Percentiles rank a stretch among this genome's conserved stretches.
Evolutionary conservation across 2,797 vertebrate genomes (phyloP).

Genomic region (Coracias cyanogaster): DNA sequence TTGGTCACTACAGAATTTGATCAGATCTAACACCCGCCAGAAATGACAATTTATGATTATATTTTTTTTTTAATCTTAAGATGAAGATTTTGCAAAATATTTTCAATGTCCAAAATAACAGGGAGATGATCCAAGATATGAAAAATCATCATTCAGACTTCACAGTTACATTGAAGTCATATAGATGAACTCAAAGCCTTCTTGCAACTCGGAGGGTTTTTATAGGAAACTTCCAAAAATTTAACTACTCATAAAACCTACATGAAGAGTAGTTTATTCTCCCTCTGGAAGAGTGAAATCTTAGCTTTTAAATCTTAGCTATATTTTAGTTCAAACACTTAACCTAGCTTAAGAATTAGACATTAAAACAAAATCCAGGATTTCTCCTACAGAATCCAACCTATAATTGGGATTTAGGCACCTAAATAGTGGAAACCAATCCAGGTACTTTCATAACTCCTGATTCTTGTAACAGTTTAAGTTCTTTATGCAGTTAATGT

Average conservation of each 20-base stretch:
- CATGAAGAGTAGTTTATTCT: not conserved
- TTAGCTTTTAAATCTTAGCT: not conserved
- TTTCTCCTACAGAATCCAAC: not conserved
- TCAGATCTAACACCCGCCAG: rapidly evolving
- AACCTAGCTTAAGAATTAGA: not conserved
- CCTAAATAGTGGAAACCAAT: not conserved
- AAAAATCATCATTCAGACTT: not conserved
- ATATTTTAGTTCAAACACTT: not conserved
- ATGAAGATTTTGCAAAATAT: not conserved
- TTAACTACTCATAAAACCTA: not conserved
- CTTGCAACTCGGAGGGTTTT: not conserved
- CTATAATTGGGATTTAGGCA: not conserved
- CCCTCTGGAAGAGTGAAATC: not conserved
- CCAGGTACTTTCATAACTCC: not conserved
- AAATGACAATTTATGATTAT: not conserved
- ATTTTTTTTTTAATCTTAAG: not conserved
- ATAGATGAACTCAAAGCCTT: not conserved
- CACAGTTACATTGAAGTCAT: not conserved
- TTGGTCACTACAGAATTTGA: not conserved
- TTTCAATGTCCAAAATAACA: not conserved
- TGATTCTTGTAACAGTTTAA: not conserved
- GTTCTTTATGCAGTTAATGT: not conserved
- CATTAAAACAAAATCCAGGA: not conserved
- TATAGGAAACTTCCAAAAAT: not conserved
- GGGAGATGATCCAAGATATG: not conserved